Evolutionary conservation across 2,888 invertebrate genomes (phyloP), one percentile per base, ranked within the genome.

Genomic region (Alcis repandata): DNA sequence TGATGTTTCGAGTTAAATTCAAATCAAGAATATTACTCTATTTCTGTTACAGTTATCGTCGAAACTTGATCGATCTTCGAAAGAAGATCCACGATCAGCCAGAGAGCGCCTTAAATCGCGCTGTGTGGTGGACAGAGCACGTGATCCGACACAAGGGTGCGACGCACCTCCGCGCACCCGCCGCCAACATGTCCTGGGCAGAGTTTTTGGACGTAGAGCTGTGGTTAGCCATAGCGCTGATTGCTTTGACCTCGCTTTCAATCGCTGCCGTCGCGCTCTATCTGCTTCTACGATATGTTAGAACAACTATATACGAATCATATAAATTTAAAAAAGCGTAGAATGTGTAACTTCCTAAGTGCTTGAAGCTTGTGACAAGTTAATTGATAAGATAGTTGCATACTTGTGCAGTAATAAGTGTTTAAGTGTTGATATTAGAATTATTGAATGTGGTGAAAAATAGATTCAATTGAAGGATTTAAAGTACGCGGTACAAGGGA

Each of bases 61-160:
- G 63, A 11, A 85, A 83, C 54, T 73, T 86, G 3, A 57, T 45
- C 1, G 68, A 63, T 3, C 68, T 90, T 0, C 74, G 81, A 0
- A 52, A 56, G 0, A 32, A 89, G 4, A 78, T 90, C 72, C 62
- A 66, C 2, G 92, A 93, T 63, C 85, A 90, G 69, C 90, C 90
- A 0, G 79, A 86, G 74, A 66, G 69, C 1, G 80, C 88, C 0
- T 49, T 92, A 33, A 86, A 92, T 2, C 85, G 87, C 17, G 88
- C 89, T 0, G 75, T 93, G 1, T 92, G 92, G 92, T 92, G 92
- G 91, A 87, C 85, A 7, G 93, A 93, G 70, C 86, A 93, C 74
- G 85, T 93, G 8, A 70, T 93, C 13, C 79, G 91, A 10, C 88
- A 92, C 67, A 80, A 83, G 19, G 90, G 91, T 2, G 88, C 89